phyloP scores from a whole-genome alignment of 2,113 vertebrate genomes.

The Tonatia bakeri region DNA sequence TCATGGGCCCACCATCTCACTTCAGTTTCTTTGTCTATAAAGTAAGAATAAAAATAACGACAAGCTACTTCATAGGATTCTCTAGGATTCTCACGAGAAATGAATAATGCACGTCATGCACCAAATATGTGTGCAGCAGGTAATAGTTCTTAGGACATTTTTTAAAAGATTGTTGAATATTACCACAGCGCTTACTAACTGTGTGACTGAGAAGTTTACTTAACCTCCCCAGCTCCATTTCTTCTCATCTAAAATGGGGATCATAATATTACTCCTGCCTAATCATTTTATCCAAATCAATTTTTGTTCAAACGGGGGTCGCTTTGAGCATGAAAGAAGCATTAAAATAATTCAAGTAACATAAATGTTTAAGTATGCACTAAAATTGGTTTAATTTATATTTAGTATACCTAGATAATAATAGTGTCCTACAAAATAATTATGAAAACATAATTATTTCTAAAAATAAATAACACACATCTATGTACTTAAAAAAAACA shows the following conservation, averaged over 20 bases:
- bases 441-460: background rate
- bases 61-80: background rate
- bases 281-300: background rate
- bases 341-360: background rate
- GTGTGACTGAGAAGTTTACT: background rate
- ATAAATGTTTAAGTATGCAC: background rate
- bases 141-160: background rate
- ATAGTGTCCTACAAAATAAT: background rate
- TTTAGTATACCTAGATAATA: background rate
- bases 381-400: background rate
- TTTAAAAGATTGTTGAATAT: background rate
- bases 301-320: background rate
- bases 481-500: background rate
- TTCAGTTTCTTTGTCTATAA: background rate
- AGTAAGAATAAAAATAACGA: background rate
- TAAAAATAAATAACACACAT: background rate
- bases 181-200: background rate
- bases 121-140: background rate
- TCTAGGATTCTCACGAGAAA: background rate
- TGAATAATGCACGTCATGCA: background rate
- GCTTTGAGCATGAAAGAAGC: background rate
- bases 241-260: background rate
- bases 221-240: background rate
- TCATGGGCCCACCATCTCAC: background rate
- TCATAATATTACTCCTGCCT: background rate